These are phyloP conservation scores for Mechanitis mazaeus DNA, from an alignment of 2,888 invertebrate genomes.

Conservation along the genomic window DNA sequence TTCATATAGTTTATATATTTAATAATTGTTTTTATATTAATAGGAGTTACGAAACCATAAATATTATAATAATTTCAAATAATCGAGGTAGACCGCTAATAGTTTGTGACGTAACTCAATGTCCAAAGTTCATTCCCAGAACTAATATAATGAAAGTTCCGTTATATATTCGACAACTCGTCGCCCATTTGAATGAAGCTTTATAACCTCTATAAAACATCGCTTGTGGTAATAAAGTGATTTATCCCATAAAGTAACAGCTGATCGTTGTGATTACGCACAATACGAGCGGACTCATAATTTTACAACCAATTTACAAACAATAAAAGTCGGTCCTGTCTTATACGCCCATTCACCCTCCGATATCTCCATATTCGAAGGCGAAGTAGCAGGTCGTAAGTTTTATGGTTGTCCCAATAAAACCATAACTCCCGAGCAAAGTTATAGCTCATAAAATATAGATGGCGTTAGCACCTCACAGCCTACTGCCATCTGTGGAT, in stretches of 20 bases:
- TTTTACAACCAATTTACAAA: constrained; percentile 78
- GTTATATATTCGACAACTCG: constrained; percentile 40
- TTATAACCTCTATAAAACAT: constrained; percentile 58
- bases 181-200: constrained; percentile 51
- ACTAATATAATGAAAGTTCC: constrained; percentile 15
- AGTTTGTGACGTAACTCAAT: no score
- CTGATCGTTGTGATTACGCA: constrained; percentile 70
- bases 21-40: no score
- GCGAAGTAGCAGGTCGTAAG: constrained; percentile 66
- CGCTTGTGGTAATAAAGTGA: constrained; percentile 65
- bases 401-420: constrained; percentile 71
- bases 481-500: constrained; percentile 66
- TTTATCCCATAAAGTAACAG: constrained; percentile 71
- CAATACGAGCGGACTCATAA: constrained; percentile 74
- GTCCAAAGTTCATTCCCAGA: no score
- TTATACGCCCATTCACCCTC: constrained; percentile 71
- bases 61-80: no score
- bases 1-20: no score
- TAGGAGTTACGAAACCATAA: no score
- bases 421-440: constrained; percentile 53
- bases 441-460: constrained; percentile 46
- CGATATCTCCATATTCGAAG: constrained; percentile 73
- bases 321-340: constrained; percentile 76
- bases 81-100: no score
- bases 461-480: constrained; percentile 56